Evolutionary conservation across 2,888 invertebrate species (phyloP).

Genomic region (Epistrophella euchroma): DNA sequence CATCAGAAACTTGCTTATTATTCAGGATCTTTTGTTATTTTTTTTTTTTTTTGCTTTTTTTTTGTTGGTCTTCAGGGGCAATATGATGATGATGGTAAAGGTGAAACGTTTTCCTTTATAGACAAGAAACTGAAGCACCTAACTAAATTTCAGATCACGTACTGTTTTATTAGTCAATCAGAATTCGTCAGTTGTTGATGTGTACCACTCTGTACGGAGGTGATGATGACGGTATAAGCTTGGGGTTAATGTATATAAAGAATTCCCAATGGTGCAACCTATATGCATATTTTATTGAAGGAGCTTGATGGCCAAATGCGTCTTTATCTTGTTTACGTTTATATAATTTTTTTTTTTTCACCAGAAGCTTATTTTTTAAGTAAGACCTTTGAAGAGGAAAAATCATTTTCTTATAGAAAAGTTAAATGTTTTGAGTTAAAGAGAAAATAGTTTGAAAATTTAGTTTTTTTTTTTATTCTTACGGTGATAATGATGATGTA

Average conservation of each 20-base stretch:
- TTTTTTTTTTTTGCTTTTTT: constrained; percentile 16
- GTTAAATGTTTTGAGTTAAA: neutral
- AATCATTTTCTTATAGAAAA: neutral
- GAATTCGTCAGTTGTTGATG: constrained; percentile 73
- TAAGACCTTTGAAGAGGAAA: neutral
- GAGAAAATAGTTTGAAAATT: neutral
- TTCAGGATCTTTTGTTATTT: constrained; percentile 49
- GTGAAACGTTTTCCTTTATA: constrained; percentile 44
- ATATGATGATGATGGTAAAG: constrained; percentile 35
- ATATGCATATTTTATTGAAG: constrained; percentile 67
- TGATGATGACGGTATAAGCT: constrained; percentile 64
- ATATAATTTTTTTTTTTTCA: neutral
- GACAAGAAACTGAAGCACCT: constrained; percentile 14
- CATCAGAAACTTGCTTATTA: constrained; percentile 62
- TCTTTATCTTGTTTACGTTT: constrained; percentile 2
- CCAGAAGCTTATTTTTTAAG: neutral
- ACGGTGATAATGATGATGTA: no score
- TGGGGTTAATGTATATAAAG: constrained; percentile 63
- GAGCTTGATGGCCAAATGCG: constrained; percentile 44
- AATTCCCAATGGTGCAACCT: constrained; percentile 71
- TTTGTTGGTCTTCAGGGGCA: constrained; percentile 1
- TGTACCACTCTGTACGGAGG: constrained; percentile 22
- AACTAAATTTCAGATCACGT: constrained; percentile 79
- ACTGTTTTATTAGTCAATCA: constrained; percentile 83
- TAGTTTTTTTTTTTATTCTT: no score